Evolutionary conservation across 2,113 vertebrate genomes (phyloP), one percentile per base, ranked within the genome.

Genomic region (Tupaia tana): DNA sequence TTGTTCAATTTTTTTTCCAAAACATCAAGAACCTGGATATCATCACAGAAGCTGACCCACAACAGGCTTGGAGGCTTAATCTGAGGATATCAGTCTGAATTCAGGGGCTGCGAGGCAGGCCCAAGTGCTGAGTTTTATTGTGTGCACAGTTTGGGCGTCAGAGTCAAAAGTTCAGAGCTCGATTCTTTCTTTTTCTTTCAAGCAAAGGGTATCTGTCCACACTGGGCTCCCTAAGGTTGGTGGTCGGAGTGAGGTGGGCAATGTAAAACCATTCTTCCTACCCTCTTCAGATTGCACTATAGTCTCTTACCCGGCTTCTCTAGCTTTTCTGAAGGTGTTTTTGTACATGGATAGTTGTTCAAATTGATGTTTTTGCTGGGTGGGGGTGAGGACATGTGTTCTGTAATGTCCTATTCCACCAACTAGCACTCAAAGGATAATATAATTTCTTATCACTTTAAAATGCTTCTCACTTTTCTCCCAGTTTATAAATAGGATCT

Each of bases 401-500:
- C 31, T 82, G 12, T 3, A 54, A 52, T 43, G 6, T 91, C 19
- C 9, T 73, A 54, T 73, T 29, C 25, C 25, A 61, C n/a, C 15
- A 81, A 58, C 18, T 81, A 81, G 11, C 31, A 71, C 10, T 73
- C 75, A 64, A 19, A 58, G 85, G 31, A 74, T 1, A 43, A 43
- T 86, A 16, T 71, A 63, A 6, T 71, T 70, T 74, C 27, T 94
- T 82, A 64, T 78, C 54, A 61, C 59, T 34, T 90, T 34, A 63
- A 81, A 83, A 56, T 74, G 8, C 52, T 52, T 93, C 64, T 56
- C 29, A 73, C 8, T 69, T 93, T 91, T 74, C 34, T 77, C 43
- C 11, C 25, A 82, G 67, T 82, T 74, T 87, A 64, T 90, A 92
- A 73, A n/a, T 80, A 79, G 15, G 25, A 74, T 79, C 78, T 81